Conservation (phyloP, 2,113 vertebrate genomes). For the Procavia capensis region DNA sequence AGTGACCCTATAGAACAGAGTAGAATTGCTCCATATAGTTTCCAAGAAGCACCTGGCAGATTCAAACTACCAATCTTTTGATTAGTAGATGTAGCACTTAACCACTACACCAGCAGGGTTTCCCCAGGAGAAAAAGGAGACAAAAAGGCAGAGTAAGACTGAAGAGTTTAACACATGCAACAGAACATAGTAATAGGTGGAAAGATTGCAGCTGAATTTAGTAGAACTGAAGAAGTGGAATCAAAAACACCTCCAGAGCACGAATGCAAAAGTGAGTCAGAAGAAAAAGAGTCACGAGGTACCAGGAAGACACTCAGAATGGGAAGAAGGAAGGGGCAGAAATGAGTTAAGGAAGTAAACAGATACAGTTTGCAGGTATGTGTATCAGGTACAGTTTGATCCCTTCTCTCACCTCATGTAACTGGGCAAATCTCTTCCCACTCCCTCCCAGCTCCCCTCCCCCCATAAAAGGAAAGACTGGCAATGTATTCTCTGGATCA, state of each 20-base stretch:
- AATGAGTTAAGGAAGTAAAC: neutral
- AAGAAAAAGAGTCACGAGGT: neutral
- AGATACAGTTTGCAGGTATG: neutral
- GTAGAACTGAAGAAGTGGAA: neutral
- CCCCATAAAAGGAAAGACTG: neutral
- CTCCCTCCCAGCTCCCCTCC: too few relatives aligned
- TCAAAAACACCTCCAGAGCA: too few relatives aligned
- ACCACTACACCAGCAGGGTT: too few relatives aligned
- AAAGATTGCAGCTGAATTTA: neutral
- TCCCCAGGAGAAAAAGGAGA: neutral
- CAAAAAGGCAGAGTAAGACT: neutral
- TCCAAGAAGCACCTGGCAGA: too few relatives aligned
- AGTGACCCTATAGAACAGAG: too few relatives aligned
- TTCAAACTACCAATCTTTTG: too few relatives aligned
- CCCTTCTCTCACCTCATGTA: neutral
- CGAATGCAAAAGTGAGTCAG: neutral
- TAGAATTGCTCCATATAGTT: too few relatives aligned
- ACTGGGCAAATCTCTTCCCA: neutral
- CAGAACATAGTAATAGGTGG: neutral
- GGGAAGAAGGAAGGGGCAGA: too few relatives aligned
- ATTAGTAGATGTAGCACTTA: too few relatives aligned
- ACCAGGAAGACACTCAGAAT: neutral
- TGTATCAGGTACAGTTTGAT: neutral
- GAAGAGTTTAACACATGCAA: neutral
- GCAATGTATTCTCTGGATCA: too few relatives aligned